These are phyloP conservation scores for Eilema depressum DNA, from an alignment of 2,888 invertebrate genomes.

Conservation along the genomic window DNA sequence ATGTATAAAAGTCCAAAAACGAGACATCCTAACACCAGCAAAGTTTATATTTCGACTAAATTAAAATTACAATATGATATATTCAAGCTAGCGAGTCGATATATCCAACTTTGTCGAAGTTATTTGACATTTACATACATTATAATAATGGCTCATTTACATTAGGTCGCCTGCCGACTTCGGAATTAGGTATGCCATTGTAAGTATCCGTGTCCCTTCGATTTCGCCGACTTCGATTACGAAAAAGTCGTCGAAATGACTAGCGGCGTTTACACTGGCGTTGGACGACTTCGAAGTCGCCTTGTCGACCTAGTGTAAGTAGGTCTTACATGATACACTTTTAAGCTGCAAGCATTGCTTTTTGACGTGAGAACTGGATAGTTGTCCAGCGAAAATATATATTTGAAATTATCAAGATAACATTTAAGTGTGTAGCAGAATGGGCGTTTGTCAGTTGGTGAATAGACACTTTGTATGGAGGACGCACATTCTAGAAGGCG, in stretches of 20 bases:
- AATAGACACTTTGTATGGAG: no score
- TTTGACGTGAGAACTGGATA: background rate
- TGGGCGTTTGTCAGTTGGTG: background rate
- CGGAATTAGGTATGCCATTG: background rate
- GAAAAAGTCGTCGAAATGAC: background rate
- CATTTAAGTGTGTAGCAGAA: background rate
- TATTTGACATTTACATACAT: conserved; percentile 6
- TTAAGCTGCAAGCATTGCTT: conserved; percentile 4
- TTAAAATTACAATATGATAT: conserved; percentile 49
- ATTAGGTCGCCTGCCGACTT: background rate
- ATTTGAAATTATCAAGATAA: conserved; percentile 6
- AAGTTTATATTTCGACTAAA: conserved; percentile 46
- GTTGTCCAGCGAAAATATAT: background rate
- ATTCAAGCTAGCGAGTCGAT: conserved; percentile 53
- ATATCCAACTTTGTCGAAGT: conserved; percentile 19
- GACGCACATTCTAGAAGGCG: no score
- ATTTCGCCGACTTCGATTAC: background rate
- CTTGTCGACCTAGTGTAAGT: background rate
- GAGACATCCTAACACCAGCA: conserved; percentile 44
- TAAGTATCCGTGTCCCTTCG: background rate
- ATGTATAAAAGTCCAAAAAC: conserved; percentile 46
- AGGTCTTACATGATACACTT: background rate
- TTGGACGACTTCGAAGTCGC: background rate
- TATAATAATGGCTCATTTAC: conserved; percentile 2
- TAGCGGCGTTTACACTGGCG: background rate